Base-by-base conservation (phyloP, 2,797 vertebrate genomes). In the Lerista edwardsae region DNA sequence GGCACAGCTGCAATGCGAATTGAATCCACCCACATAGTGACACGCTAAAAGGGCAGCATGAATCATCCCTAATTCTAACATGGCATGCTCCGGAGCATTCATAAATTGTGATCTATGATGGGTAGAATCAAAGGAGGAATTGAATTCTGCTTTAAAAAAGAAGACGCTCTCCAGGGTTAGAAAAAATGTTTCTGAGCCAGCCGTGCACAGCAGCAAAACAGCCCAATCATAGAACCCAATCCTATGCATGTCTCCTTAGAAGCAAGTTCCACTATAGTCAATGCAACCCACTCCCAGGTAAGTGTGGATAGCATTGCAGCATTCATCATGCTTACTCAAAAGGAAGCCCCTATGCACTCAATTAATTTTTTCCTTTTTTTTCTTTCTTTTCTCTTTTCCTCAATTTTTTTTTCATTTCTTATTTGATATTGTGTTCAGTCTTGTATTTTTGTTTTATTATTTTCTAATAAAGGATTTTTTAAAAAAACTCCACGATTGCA, bases 21-120 rank as follows among this genome's bases (percentile, higher is more conserved):
- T 51, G 65, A 71, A 86, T 69, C 65, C 44, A n/a, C 73, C 75
- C 79, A 69, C 79, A 69, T 71, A 39, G 78, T 19, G 77, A 85
- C 34, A 75, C 14, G 9, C 79, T 76, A 69, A 71, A 81, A 71
- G 79, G 44, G 41, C 25, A 2, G 84, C 79, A 71, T 86, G 79
- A 81, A 82, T 86, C 84, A 86, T 86, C 73, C 73, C 74, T 76
- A 81, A 29, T 36, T 76, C 36, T 57, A 69, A 77, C 34, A 51
- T 29, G 55, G 64, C 17, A 59, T 57, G 69, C 59, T 12, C 64
- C n/a, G 19, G 71, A 67, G 36, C 12, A 34, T 85, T 84, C 78
- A 17, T 8, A 27, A 41, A 21, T 64, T 3, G 1, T 3, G 25
- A 29, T 39, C 62, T 36, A 0, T 34, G n/a, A 82, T 81, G 87